Evolutionary conservation across 2,888 invertebrate species (phyloP).

Genomic region (Phrixothrix hirtus): DNA sequence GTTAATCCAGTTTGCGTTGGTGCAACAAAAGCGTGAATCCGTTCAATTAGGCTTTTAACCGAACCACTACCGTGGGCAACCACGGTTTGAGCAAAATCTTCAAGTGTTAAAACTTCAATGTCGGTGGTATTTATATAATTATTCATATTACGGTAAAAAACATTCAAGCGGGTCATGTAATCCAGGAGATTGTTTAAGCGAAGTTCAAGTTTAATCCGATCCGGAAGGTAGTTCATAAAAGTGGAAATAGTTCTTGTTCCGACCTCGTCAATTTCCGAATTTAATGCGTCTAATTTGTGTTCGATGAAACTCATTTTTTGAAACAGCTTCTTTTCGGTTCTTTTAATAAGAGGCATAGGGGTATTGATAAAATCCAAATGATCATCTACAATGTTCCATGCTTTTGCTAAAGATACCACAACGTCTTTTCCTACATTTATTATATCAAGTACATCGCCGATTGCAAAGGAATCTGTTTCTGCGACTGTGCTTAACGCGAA

Average conservation of each 20-base stretch:
- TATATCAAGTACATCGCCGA: slow-evolving; percentile 59
- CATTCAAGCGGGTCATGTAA: slow-evolving; percentile 63
- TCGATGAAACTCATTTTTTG: slow-evolving; percentile 56
- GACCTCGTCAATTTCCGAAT: slow-evolving; percentile 33
- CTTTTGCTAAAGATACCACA: slow-evolving; percentile 62
- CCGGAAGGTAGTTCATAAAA: slow-evolving; percentile 47
- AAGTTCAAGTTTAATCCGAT: slow-evolving; percentile 62
- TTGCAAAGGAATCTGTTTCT: slow-evolving; percentile 1
- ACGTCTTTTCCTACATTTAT: slow-evolving; percentile 64
- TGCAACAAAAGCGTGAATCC: slow-evolving; percentile 66
- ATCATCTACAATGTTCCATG: slow-evolving; percentile 67
- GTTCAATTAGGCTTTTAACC: slow-evolving; percentile 67
- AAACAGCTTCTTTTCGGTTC: slow-evolving; percentile 66
- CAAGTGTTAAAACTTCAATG: slow-evolving; percentile 67
- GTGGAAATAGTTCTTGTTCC: slow-evolving; percentile 39
- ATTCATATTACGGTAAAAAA: slow-evolving; percentile 64
- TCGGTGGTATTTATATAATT: slow-evolving; percentile 60
- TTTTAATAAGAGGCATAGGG: slow-evolving; percentile 64
- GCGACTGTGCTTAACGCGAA: slow-evolving; percentile 3
- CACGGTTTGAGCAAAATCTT: slow-evolving; percentile 71
- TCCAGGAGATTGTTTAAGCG: slow-evolving; percentile 66
- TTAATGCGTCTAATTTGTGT: slow-evolving; percentile 52
- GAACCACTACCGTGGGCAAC: slow-evolving; percentile 70
- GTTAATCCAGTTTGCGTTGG: slow-evolving; percentile 55
- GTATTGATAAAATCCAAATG: slow-evolving; percentile 59